Base-by-base conservation (phyloP, 2,888 invertebrate species). In the Pseudococcus jackbeardsleyi region DNA sequence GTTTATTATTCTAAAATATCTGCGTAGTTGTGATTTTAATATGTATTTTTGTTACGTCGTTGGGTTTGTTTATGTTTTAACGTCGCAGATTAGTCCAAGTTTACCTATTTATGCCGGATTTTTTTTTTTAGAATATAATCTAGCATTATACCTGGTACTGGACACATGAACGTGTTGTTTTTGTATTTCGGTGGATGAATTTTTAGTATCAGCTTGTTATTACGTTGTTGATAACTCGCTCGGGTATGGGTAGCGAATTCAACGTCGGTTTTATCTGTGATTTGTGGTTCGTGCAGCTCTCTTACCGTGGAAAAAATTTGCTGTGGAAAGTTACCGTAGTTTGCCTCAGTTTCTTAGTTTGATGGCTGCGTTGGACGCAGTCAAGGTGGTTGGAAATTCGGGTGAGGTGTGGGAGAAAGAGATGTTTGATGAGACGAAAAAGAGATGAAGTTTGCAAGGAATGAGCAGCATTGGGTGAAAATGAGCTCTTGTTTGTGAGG, bases 201-300 rank as follows among this genome's bases (percentile, higher is more conserved):
- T 72, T 72, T 72, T 39, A 72, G 72, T 72, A 72, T 72, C 72
- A 33, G 33, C 72, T 72, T 72, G 72, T 33, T 72, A 72, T 17
- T 72, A 72, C 72, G 72, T 33, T 72, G 72, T 72, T 72, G 72
- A 72, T 72, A 72, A 64, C 22, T 22, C 9, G 6, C 64, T 8
- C 9, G 11, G 19, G 19, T 64, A 39, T 72, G 17, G 17, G 22
- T 26, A n/a, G 3, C 26, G n/a, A n/a, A 68, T 68, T 68, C 68
- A 72, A 33, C 15, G 72, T 72, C 6, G 19, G 19, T 39, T 72
- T 72, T 72, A 72, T 72, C 72, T 72, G 72, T 72, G 72, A 68
- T 50, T 50, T 59, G 59, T 59, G 59, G n/a, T 59, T 17, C 5
- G 59, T 68, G 68, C 26, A 4, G 72, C 33, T 72, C 17, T 72